Base-by-base conservation (phyloP, 23 tunicate genomes). In the Ascidia mentula region DNA sequence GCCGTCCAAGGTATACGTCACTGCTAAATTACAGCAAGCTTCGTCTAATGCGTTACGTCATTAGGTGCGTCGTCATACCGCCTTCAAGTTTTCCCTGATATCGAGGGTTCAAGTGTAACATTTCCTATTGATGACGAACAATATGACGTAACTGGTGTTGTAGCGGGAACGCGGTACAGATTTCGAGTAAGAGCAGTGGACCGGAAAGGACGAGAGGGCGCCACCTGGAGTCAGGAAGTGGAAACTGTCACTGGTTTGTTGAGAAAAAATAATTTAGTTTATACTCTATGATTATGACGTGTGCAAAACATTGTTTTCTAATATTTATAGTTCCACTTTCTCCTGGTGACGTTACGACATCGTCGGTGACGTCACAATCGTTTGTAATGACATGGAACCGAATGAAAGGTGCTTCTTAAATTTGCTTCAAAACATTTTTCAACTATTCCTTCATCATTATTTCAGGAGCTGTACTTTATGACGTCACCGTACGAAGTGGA, bases 391-490 rank as follows among this genome's bases (percentile, higher is more conserved):
- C 70, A 32, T 82, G 87, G 87, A 45, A 45, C 18, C 35, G 60
- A 46, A 24, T 77, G 31, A 74, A 34, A 59, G 87, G 87, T 82
- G 40, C 37, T 77, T n/a, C n/a, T n/a, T n/a, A n/a, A n/a, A n/a
- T n/a, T n/a, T n/a, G n/a, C n/a, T n/a, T n/a, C n/a, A n/a, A n/a
- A n/a, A n/a, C n/a, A n/a, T n/a, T n/a, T n/a, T n/a, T n/a, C n/a
- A n/a, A n/a, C n/a, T n/a, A n/a, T n/a, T n/a, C n/a, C n/a, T n/a
- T n/a, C n/a, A n/a, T n/a, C n/a, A n/a, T n/a, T n/a, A n/a, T n/a
- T n/a, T n/a, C 76, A 74, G 88, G 88, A 20, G 88, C 88, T 37
- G 79, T 80, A 6, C 26, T 17, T 0, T 84, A 84, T 73, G 79
- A 42, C 30, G 88, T 84, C 9, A 38, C 8, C 30, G 77, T 69